phyloP scores from a whole-genome alignment of 1,140 invertebrate genomes.

The Calosoma granatense region DNA sequence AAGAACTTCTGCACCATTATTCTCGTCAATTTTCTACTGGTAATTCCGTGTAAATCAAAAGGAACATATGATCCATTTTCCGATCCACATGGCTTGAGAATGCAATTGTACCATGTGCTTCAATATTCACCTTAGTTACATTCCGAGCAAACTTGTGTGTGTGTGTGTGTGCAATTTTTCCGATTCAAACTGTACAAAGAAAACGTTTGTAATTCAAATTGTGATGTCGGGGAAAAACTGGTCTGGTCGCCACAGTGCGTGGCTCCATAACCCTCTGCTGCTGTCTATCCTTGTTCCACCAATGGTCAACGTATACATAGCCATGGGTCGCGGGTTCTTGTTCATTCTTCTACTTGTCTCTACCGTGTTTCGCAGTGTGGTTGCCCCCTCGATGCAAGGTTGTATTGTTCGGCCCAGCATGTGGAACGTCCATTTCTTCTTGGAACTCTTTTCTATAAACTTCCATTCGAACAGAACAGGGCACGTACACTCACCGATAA shows the following conservation, averaged over 20 bases:
- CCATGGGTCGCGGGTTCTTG: too few species aligned
- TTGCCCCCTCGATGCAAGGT: neutral
- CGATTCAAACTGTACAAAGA: neutral
- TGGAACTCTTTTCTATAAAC: neutral
- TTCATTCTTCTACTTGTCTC: too few species aligned
- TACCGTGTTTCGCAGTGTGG: neutral
- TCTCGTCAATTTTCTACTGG: too few species aligned
- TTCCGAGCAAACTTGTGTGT: neutral
- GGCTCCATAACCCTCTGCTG: too few species aligned
- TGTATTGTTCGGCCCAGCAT: neutral
- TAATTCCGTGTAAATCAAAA: too few species aligned
- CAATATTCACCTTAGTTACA: neutral
- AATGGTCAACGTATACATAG: too few species aligned
- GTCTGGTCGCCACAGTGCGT: too few species aligned
- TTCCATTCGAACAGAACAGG: too few species aligned
- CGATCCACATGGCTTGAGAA: too few species aligned
- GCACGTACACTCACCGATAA: neutral
- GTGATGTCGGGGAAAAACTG: neutral
- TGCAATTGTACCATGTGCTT: neutral
- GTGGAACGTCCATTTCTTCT: neutral
- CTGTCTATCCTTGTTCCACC: too few species aligned
- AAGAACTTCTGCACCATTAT: too few species aligned
- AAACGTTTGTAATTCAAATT: neutral
- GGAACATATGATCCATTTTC: too few species aligned
- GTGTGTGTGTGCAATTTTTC: neutral